These are phyloP conservation scores for Drosophila neutralis DNA, from an alignment of 2,888 invertebrate species.

Conservation along the genomic window DNA sequence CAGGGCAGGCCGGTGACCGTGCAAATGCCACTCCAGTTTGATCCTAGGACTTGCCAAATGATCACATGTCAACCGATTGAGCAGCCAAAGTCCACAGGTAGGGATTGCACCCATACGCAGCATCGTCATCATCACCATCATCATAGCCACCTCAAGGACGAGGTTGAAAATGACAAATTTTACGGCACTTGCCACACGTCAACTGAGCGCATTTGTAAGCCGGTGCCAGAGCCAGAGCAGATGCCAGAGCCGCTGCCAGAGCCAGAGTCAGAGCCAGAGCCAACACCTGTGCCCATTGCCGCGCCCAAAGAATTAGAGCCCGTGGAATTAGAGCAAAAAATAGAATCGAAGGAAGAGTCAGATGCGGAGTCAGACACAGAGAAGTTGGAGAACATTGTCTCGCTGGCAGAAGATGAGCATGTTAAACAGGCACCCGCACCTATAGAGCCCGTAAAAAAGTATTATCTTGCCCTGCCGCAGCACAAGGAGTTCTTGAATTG, in stretches of 20 bases:
- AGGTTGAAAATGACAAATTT: not conserved
- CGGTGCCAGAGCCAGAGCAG: too few relatives aligned
- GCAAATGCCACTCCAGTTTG: slow-evolving; percentile 66
- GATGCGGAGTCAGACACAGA: not conserved
- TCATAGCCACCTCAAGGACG: not conserved
- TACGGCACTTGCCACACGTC: not conserved
- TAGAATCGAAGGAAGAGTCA: not conserved
- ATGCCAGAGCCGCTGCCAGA: not conserved
- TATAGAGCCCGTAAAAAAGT: slow-evolving; percentile 21
- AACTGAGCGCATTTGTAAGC: not conserved
- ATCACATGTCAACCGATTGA: not conserved
- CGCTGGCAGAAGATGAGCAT: not conserved
- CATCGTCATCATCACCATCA: not conserved
- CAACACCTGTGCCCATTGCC: not conserved
- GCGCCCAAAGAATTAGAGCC: not conserved
- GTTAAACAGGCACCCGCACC: not conserved
- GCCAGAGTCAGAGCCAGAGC: not conserved
- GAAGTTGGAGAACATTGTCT: not conserved
- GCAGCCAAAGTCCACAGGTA: slow-evolving; percentile 16
- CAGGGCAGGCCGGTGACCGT: slow-evolving; percentile 55
- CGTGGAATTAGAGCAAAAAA: not conserved
- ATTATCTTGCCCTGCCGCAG: slow-evolving; percentile 74
- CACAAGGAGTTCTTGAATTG: slow-evolving; percentile 78
- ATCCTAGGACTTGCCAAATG: slow-evolving; percentile 52
- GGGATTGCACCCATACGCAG: not conserved